phyloP scores from a whole-genome alignment of 2,113 vertebrate species.

The Podarcis muralis region DNA sequence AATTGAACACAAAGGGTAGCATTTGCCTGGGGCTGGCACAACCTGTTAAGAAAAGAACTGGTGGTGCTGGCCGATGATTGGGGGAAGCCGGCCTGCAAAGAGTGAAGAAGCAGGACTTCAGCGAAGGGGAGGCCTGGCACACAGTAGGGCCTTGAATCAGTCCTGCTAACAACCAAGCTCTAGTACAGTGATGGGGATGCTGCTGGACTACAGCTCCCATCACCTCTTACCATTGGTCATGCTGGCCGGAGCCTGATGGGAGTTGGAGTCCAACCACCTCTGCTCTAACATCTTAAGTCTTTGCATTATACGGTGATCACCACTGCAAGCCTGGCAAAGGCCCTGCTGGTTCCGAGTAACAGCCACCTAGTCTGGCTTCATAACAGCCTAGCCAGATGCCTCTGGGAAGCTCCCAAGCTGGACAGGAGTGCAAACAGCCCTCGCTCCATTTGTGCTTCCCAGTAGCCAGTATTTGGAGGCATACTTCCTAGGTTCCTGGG shows the following conservation, averaged over 20 bases:
- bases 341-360: neutral
- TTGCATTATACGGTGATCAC: neutral
- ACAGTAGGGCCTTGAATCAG: neutral
- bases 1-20: constrained; percentile 53
- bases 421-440: neutral
- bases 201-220: too few relatives aligned
- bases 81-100: accelerated
- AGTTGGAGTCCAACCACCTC: too few relatives aligned
- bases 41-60: neutral
- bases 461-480: too few relatives aligned
- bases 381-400: neutral
- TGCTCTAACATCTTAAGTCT: too few relatives aligned
- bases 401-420: neutral
- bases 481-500: too few relatives aligned
- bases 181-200: neutral
- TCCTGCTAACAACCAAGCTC: neutral
- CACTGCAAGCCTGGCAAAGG: neutral
- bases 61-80: accelerated
- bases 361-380: neutral
- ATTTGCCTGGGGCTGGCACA: constrained; percentile 33
- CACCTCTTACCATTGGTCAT: too few relatives aligned
- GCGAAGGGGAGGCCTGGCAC: neutral
- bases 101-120: neutral
- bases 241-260: too few relatives aligned
- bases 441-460: neutral